These are phyloP conservation scores for Sinocyclocheilus maitianheensis DNA, from an alignment of 2,113 vertebrate species.

Conservation along the genomic window DNA sequence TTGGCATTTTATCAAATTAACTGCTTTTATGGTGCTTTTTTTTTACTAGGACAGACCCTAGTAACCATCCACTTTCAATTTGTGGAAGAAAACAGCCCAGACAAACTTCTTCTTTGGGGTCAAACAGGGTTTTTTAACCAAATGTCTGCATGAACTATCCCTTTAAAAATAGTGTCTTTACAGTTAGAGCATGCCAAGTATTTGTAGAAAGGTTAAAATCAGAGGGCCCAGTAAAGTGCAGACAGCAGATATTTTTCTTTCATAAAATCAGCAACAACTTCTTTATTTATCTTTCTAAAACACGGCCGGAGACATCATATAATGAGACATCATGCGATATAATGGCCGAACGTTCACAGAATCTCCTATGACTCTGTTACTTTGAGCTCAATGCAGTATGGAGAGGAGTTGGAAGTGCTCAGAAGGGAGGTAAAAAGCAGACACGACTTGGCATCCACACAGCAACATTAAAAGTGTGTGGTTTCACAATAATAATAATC, in stretches of 20 bases:
- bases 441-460: slow-evolving; percentile 78
- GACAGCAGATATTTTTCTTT: background rate
- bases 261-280: slow-evolving; percentile 27
- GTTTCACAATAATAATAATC: slow-evolving; percentile 84
- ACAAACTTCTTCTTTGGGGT: background rate
- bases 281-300: slow-evolving; percentile 38
- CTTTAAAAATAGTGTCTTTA: background rate
- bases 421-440: slow-evolving; percentile 66
- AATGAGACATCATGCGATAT: background rate
- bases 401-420: slow-evolving; percentile 60
- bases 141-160: background rate
- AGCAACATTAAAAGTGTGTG: slow-evolving; percentile 82
- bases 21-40: background rate
- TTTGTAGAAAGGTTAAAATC: slow-evolving; percentile 1
- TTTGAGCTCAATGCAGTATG: slow-evolving; percentile 29
- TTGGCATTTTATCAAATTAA: background rate
- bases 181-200: background rate
- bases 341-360: background rate
- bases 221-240: background rate
- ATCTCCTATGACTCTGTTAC: slow-evolving; percentile 39
- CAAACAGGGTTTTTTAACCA: background rate
- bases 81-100: background rate
- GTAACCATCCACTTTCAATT: background rate
- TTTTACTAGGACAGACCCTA: background rate
- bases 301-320: background rate